Base-by-base conservation (phyloP, 1,140 invertebrate genomes). In the Drosophila subobscura region DNA sequence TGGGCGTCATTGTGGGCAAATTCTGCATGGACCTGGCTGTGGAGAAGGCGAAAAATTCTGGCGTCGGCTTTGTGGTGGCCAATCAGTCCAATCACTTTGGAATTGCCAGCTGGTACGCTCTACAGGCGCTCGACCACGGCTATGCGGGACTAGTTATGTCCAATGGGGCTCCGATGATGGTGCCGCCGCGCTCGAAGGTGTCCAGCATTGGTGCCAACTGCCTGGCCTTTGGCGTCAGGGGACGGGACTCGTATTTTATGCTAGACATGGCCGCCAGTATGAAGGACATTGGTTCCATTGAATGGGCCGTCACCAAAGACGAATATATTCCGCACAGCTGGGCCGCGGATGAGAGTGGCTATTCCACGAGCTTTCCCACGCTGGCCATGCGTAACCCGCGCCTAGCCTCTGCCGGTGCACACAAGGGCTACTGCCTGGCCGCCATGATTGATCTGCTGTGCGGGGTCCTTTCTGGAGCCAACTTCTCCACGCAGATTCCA, bases 221-320 rank as follows among this genome's bases (percentile, higher is more conserved):
- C 0, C 60, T 98, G 22, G 93, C 95, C 3, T 90, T 98, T 2
- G 97, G 95, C 0, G 97, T 97, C 5, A 94, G 94, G 4, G 95
- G 94, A 0, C 83, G 91, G 5, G 85, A 94, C 22, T 94, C 93
- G 0, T 97, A 80, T 33, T 98, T 98, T 91, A 94, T 97, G 1
- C 90, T 99, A n/a, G 98, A 99, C 85, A 98, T 98, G 97, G 97
- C 97, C 0, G 97, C 97, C 1, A 96, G 96, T 1, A 93, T 96
- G 0, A 97, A 60, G 50, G 92, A 93, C 1, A 51, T 93, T 4
- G 93, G 93, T 0, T 92, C 96, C 93, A 94, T 97, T 59, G 97
- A 98, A 92, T 92, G 97, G 64, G 94, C 96, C 49, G 75, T 92
- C 22, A 91, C 95, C 1, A 96, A 96, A 92, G 92, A 93, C 2